Percentiles rank a stretch among this genome's conserved stretches.
These are phyloP conservation scores for Aleiodes sp. DNA, from an alignment of 1,140 invertebrate genomes.

Conservation along the genomic window DNA sequence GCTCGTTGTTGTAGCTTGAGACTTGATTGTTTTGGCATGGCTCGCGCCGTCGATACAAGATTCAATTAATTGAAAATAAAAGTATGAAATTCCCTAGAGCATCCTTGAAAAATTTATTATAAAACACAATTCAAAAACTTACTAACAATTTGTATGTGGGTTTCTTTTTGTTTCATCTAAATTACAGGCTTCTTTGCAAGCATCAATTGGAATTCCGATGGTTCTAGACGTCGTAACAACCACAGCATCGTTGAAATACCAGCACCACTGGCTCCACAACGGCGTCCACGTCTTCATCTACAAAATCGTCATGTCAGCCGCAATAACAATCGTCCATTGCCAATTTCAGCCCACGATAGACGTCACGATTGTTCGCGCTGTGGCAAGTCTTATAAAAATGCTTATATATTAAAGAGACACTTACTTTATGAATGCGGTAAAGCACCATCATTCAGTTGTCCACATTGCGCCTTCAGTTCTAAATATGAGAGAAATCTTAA, in stretches of 20 bases:
- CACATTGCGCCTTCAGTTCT: constrained; percentile 65
- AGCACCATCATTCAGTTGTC: constrained; percentile 68
- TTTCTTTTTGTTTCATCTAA: constrained; percentile 30
- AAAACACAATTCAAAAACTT: neutral
- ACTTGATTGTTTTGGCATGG: constrained; percentile 64
- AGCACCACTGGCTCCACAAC: constrained; percentile 56
- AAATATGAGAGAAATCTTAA: constrained; percentile 66
- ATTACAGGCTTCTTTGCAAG: constrained; percentile 60
- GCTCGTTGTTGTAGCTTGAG: constrained; percentile 66
- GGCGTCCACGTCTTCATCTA: constrained; percentile 57
- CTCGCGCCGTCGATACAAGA: constrained; percentile 44
- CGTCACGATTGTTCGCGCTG: constrained; percentile 63
- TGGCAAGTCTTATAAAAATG: constrained; percentile 65
- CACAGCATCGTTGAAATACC: constrained; percentile 44
- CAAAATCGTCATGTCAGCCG: constrained; percentile 51
- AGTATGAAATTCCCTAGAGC: neutral
- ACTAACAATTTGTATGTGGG: constrained; percentile 31
- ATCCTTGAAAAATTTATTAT: neutral
- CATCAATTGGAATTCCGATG: constrained; percentile 55
- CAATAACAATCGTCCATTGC: constrained; percentile 53
- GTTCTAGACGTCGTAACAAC: constrained; percentile 23
- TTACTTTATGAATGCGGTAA: constrained; percentile 67
- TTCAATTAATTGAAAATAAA: constrained; percentile 16
- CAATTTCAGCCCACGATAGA: constrained; percentile 54
- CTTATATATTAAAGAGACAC: constrained; percentile 64